Conservation (phyloP, 1,140 invertebrate genomes). For the Halesus radiatus region DNA sequence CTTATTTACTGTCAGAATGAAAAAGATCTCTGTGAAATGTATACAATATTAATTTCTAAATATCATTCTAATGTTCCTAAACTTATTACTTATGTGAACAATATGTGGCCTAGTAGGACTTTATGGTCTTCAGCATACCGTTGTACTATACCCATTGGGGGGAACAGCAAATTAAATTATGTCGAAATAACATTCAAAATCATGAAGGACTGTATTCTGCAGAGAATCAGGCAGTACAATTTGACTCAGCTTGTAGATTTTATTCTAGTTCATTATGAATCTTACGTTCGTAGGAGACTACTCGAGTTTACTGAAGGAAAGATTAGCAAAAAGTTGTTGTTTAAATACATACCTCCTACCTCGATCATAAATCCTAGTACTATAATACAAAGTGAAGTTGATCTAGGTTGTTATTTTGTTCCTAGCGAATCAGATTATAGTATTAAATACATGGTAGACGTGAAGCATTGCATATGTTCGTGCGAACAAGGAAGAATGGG, state of each 20-base stretch:
- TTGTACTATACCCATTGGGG: slow-evolving; percentile 40
- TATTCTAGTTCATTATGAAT: slow-evolving; percentile 52
- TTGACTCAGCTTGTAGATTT: slow-evolving; percentile 51
- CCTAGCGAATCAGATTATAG: slow-evolving; percentile 52
- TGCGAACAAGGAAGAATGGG: slow-evolving; percentile 49
- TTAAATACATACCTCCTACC: slow-evolving; percentile 52
- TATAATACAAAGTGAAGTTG: slow-evolving; percentile 46
- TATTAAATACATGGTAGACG: slow-evolving; percentile 53
- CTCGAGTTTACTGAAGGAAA: slow-evolving; percentile 44
- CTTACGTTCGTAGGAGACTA: slow-evolving; percentile 43
- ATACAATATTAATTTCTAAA: slow-evolving; percentile 36
- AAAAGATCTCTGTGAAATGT: slow-evolving; percentile 47
- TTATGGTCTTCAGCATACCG: slow-evolving; percentile 52
- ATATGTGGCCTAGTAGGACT: slow-evolving; percentile 48
- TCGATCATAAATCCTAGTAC: slow-evolving; percentile 53
- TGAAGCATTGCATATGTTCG: slow-evolving; percentile 52
- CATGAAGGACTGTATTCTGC: slow-evolving; percentile 52
- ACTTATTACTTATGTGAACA: slow-evolving; percentile 50
- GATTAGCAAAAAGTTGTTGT: slow-evolving; percentile 49
- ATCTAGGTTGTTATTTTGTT: slow-evolving; percentile 49
- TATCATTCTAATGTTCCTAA: slow-evolving; percentile 49
- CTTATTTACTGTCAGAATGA: slow-evolving; percentile 49
- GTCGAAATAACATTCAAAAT: slow-evolving; percentile 51
- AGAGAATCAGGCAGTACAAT: slow-evolving; percentile 48
- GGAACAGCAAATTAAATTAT: slow-evolving; percentile 43